phyloP scores from a whole-genome alignment of 1,140 invertebrate genomes.

The Diachasma alloeum region DNA sequence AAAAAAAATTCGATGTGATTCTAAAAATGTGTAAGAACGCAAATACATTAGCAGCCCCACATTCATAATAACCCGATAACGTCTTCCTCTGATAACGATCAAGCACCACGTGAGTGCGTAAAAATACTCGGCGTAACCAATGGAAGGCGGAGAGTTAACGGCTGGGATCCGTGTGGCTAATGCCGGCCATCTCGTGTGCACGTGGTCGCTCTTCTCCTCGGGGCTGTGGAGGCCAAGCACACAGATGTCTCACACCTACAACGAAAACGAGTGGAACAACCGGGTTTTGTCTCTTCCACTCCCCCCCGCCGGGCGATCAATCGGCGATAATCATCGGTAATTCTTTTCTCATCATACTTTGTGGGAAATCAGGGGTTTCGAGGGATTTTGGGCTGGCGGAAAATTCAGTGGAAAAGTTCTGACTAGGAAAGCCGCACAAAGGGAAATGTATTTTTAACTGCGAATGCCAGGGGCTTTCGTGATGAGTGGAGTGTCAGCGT shows the following conservation, averaged over 20 bases:
- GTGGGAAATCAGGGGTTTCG: no score
- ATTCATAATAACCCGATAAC: not conserved
- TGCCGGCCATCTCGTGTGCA: constrained; percentile 4
- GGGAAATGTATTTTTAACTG: not conserved
- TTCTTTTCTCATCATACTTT: no score
- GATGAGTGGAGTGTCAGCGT: not conserved
- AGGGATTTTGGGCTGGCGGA: not conserved
- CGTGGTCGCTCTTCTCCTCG: constrained; percentile 1
- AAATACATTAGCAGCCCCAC: not conserved
- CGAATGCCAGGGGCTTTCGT: not conserved
- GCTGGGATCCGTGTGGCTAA: not conserved
- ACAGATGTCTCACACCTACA: not conserved
- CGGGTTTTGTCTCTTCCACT: not conserved
- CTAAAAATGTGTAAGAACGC: not conserved
- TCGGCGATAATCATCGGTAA: not conserved
- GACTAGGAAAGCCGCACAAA: not conserved
- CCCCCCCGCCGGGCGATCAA: not conserved
- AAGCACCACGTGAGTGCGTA: not conserved
- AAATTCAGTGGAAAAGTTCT: not conserved
- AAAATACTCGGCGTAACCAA: not conserved
- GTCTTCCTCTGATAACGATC: not conserved
- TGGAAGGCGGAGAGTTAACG: not conserved
- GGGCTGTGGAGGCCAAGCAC: not conserved
- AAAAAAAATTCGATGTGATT: not conserved
- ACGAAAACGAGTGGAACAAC: not conserved